Percentiles rank a stretch among this genome's conserved stretches.
Evolutionary conservation across 2,888 invertebrate species (phyloP).

Genomic region (Hipparchia sbordonii): DNA sequence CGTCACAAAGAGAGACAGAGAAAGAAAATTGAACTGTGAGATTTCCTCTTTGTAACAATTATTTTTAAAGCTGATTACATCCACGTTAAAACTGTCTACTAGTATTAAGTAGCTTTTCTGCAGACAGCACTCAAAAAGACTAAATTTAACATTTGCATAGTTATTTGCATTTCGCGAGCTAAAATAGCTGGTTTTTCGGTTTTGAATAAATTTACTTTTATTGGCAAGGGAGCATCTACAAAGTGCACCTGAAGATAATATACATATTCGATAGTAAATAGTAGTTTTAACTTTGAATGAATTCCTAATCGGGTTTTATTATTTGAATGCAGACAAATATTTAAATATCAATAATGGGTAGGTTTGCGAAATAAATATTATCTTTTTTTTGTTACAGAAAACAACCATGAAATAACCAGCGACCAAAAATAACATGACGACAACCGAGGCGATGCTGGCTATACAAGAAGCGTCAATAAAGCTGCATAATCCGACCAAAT

Average conservation of each 20-base stretch:
- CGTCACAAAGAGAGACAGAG: no score
- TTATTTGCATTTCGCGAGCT: not conserved
- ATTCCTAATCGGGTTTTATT: no score
- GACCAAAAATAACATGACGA: constrained; percentile 24
- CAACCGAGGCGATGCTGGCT: constrained; percentile 31
- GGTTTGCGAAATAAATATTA: not conserved
- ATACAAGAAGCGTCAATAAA: constrained; percentile 44
- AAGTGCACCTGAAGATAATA: not conserved
- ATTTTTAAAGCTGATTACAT: no score
- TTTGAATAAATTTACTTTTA: constrained; percentile 1
- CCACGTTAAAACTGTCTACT: no score
- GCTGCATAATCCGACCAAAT: constrained; percentile 45
- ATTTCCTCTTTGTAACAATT: no score
- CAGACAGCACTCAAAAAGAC: not conserved
- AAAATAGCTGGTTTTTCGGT: not conserved
- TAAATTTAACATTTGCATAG: not conserved
- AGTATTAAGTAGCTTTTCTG: not conserved
- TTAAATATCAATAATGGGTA: no score
- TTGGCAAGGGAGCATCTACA: not conserved
- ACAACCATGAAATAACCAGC: constrained; percentile 20
- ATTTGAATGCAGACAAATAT: no score
- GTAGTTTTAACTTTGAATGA: no score
- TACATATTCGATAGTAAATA: not conserved
- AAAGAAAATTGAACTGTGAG: no score
- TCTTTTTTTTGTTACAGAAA: constrained; percentile 26